Percentiles rank a stretch among this genome's conserved stretches.
Evolutionary conservation across 2,113 vertebrate species (phyloP).

Genomic region (Colaptes auratus): DNA sequence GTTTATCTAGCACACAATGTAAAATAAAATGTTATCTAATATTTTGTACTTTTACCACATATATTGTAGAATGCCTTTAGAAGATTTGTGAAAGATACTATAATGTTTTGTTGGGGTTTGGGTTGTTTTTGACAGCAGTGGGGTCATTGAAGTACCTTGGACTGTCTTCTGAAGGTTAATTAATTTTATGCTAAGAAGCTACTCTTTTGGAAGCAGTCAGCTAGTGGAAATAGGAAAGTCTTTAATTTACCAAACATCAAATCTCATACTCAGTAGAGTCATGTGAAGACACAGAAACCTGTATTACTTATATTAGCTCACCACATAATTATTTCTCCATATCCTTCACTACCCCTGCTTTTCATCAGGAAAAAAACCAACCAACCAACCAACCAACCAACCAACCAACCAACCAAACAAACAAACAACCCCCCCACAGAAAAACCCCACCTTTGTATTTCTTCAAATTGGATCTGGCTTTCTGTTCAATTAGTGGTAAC

Average conservation of each 20-base stretch:
- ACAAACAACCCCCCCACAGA: too few species aligned
- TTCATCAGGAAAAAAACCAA: background rate
- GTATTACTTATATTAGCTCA: constrained; percentile 9
- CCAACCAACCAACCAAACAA: too few species aligned
- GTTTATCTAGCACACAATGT: background rate
- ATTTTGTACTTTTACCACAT: constrained; percentile 4
- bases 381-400: too few species aligned
- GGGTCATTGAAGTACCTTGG: background rate
- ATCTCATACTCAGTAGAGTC: background rate
- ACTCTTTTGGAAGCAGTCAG: constrained; percentile 28
- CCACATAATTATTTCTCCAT: constrained; percentile 19
- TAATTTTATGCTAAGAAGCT: constrained; percentile 61
- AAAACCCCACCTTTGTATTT: background rate
- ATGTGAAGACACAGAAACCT: constrained; percentile 18
- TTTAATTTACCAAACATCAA: constrained; percentile 54
- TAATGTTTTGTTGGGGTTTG: background rate
- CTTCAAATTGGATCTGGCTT: background rate
- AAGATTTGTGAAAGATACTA: constrained; percentile 17
- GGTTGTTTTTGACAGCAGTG: background rate
- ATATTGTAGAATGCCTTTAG: background rate
- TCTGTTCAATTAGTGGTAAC: constrained; percentile 17
- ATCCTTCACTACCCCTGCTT: background rate
- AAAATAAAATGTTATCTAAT: constrained; percentile 4
- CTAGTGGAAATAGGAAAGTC: constrained; percentile 38
- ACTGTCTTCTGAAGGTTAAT: constrained; percentile 57